Conservation (phyloP, 2,888 invertebrate species). For the Leucania comma region DNA sequence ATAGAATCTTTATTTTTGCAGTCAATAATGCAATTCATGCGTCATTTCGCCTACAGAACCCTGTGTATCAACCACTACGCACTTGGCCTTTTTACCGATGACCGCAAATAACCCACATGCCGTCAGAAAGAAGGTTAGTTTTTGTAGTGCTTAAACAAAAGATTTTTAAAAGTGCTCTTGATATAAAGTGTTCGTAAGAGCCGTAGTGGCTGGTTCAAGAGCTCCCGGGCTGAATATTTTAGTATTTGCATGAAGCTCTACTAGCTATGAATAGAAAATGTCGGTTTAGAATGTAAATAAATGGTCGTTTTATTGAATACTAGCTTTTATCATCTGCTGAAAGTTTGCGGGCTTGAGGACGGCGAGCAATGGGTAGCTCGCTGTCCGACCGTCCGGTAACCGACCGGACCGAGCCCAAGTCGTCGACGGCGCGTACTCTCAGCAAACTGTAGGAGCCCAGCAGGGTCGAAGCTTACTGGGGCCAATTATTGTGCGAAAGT, state of each 20-base stretch:
- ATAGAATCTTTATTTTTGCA: too few relatives aligned
- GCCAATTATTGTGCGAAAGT: too few relatives aligned
- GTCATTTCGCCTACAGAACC: background rate
- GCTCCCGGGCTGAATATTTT: conserved; percentile 44
- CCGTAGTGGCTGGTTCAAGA: conserved; percentile 26
- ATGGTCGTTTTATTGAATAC: conserved; percentile 11
- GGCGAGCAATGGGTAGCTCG: too few relatives aligned
- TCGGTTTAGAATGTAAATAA: conserved; percentile 4
- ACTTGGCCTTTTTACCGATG: conserved; percentile 2
- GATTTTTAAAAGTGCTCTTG: conserved; percentile 38
- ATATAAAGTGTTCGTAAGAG: conserved; percentile 21
- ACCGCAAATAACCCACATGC: conserved; percentile 30
- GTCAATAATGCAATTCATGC: too few relatives aligned
- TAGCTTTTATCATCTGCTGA: too few relatives aligned
- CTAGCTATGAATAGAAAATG: conserved; percentile 39
- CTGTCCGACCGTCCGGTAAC: too few relatives aligned
- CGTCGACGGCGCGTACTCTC: too few relatives aligned
- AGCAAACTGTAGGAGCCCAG: too few relatives aligned
- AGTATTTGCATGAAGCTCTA: conserved; percentile 4
- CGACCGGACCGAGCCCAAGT: too few relatives aligned
- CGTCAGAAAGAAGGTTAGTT: conserved; percentile 23
- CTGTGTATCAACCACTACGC: background rate
- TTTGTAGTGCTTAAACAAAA: conserved; percentile 46
- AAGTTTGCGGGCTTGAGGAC: too few relatives aligned
- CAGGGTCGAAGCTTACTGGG: too few relatives aligned